phyloP scores from a whole-genome alignment of 2,797 vertebrate genomes.

The Melanotaenia trifasciata region DNA sequence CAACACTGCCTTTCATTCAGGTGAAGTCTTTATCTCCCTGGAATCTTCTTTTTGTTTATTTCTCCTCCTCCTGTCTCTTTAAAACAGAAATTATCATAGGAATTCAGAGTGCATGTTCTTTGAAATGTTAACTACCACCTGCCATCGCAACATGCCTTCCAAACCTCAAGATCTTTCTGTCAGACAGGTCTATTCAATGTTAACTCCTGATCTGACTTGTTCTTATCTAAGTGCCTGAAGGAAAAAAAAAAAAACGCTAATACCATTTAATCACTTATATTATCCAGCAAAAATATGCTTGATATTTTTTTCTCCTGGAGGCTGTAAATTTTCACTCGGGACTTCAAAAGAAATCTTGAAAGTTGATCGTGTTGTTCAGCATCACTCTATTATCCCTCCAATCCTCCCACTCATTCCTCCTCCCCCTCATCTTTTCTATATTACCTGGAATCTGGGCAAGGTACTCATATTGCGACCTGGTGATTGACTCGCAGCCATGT shows the following conservation, averaged over 20 bases:
- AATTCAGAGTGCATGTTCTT: conserved; percentile 56
- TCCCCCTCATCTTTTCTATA: conserved; percentile 37
- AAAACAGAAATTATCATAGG: conserved; percentile 43
- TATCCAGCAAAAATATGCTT: conserved; percentile 39
- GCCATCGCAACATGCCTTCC: conserved; percentile 48
- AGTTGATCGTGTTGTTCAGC: conserved; percentile 67
- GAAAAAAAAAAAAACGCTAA: conserved; percentile 34
- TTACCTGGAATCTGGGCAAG: conserved; percentile 68
- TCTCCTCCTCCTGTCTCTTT: conserved; percentile 8
- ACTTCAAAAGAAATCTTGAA: conserved; percentile 69
- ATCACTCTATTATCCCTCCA: conserved; percentile 46
- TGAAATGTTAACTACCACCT: conserved; percentile 77
- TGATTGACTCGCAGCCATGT: conserved; percentile 79
- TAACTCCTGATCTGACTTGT: conserved; percentile 48
- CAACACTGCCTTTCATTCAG: conserved; percentile 51
- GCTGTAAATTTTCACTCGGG: conserved; percentile 38
- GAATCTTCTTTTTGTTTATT: conserved; percentile 54
- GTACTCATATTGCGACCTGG: conserved; percentile 76
- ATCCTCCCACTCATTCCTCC: neutral
- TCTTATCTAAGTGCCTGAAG: conserved; percentile 35
- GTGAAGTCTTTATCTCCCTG: conserved; percentile 53
- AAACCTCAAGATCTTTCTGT: conserved; percentile 24
- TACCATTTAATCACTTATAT: conserved; percentile 60
- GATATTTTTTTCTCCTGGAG: neutral
- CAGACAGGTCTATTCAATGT: conserved; percentile 29